phyloP scores from a whole-genome alignment of 2,797 vertebrate species.

The Buphagus erythrorhynchus region DNA sequence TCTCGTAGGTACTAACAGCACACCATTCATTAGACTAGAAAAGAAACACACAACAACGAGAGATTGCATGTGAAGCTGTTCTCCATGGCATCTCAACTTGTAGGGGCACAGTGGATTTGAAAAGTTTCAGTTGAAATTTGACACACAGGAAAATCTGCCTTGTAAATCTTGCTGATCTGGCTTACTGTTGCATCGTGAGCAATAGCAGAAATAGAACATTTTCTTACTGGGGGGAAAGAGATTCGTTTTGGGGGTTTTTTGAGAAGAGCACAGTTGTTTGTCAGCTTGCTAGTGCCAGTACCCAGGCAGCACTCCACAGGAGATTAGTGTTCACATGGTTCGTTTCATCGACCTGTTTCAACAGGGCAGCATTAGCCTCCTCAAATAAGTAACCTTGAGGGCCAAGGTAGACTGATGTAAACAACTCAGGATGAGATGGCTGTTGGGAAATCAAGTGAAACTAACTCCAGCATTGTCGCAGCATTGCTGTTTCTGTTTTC shows the following conservation, averaged over 20 bases:
- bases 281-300: neutral
- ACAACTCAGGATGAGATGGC: neutral
- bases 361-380: neutral
- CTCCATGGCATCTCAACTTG: neutral
- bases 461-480: neutral
- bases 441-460: conserved; percentile 17
- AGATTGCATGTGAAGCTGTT: neutral
- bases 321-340: neutral
- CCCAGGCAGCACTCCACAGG: neutral
- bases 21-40: neutral
- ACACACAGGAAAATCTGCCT: neutral
- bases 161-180: neutral
- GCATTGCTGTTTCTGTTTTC: neutral
- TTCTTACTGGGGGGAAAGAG: neutral
- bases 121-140: neutral
- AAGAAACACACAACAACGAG: neutral
- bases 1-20: neutral
- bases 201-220: neutral
- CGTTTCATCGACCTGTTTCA: neutral
- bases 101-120: neutral
- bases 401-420: neutral
- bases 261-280: neutral
- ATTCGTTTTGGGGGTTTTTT: neutral
- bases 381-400: neutral
- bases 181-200: neutral